Percentiles rank a stretch among this genome's conserved stretches.
phyloP scores from a whole-genome alignment of 2,888 invertebrate species.

The Callimorpha dominula region DNA sequence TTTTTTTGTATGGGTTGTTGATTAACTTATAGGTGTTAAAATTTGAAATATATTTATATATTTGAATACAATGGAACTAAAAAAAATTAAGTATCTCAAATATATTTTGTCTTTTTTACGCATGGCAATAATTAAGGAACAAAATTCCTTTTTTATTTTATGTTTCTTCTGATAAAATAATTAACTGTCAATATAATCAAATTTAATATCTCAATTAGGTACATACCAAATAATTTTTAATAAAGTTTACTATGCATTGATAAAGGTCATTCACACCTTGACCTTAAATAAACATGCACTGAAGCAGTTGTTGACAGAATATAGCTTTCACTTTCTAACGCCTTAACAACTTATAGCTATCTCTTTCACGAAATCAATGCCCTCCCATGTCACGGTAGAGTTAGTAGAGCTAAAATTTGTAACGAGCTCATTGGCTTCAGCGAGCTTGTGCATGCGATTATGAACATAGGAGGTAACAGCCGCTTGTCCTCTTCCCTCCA shows the following conservation, averaged over 20 bases:
- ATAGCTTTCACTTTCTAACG: conserved; percentile 19
- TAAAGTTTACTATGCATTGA: neutral
- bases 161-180: neutral
- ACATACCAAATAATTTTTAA: neutral
- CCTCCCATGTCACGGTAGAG: conserved; percentile 11
- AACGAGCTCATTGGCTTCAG: conserved; percentile 11
- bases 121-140: neutral
- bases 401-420: conserved; percentile 38
- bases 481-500: conserved; percentile 36
- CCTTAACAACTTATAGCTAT: conserved; percentile 11
- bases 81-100: neutral
- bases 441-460: conserved; percentile 20
- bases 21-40: neutral
- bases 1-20: neutral
- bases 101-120: neutral
- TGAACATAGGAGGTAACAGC: conserved; percentile 10
- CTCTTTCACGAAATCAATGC: conserved; percentile 21
- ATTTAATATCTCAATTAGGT: neutral
- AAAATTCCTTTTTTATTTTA: neutral
- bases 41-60: neutral
- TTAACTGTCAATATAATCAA: neutral
- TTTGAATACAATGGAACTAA: neutral
- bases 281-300: neutral
- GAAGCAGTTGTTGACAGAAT: neutral
- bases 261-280: neutral